Base-by-base conservation (phyloP, 1,140 invertebrate species). In the Antheraea pernyi region DNA sequence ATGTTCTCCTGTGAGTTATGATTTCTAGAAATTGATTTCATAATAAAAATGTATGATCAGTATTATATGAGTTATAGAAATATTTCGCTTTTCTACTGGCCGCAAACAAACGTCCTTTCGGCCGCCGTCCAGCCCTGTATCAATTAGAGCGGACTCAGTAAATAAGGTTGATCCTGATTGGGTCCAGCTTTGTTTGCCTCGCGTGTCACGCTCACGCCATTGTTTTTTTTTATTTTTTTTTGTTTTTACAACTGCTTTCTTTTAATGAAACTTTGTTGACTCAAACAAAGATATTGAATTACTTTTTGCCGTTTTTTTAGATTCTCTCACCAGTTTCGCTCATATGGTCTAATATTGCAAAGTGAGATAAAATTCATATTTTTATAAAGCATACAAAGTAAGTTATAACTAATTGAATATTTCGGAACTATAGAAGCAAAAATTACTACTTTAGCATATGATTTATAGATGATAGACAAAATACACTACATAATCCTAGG, bases 141-240 rank as follows among this genome's bases (percentile, higher is more conserved):
- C 80, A 82, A 84, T 84, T 82, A 82, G 82, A 77, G 68, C 61
- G 73, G 74, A 75, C 72, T 74, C 74, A 72, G 75, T 81, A 83
- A 83, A 84, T 82, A 84, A 82, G 74, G 67, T 71, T 78, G 73
- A 77, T 80, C 76, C 80, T 77, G 80, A 82, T 76, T 82, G 80
- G 73, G 77, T 65, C 48, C 66, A 68, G 71, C 70, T 73, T 79
- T 79, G 77, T 79, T 78, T 81, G 76, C 76, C 70, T 75, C 71
- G 66, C 70, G 46, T 53, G 46, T 53, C 46, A 53, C 46, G 46
- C 42, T 42, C 66, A 16, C 16, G 36, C 11, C 63, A 71, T 71
- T 74, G 73, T 74, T 69, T 66, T 69, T 63, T 66, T 59, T 39
- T 39, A 39, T 62, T 37, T 16, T 22, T 42, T 42, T 13, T 53